These are phyloP conservation scores for Bungarus multicinctus DNA, from an alignment of 2,113 vertebrate species.

Conservation along the genomic window DNA sequence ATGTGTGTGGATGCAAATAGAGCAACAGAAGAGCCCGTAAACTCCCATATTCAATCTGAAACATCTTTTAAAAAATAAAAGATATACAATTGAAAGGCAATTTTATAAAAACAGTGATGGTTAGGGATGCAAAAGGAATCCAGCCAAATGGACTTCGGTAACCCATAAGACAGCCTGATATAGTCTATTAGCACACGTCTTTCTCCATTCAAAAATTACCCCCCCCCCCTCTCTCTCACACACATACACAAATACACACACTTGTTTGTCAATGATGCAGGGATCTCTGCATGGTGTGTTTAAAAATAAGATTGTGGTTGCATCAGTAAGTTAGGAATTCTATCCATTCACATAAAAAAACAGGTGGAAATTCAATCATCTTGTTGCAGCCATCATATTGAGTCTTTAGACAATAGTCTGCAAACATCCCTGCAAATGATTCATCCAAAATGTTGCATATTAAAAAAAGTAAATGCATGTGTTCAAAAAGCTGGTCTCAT, in stretches of 20 bases:
- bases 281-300: too few species aligned
- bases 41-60: background rate
- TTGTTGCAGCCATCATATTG: background rate
- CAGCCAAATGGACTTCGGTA: background rate
- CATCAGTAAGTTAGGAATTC: background rate
- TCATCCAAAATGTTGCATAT: background rate
- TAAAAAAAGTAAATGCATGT: background rate
- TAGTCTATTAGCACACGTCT: background rate
- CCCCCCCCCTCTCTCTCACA: too few species aligned
- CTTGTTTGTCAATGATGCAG: background rate
- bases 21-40: background rate
- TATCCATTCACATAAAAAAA: background rate
- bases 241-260: background rate
- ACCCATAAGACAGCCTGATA: background rate
- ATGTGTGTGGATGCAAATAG: background rate
- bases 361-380: background rate
- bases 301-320: too few species aligned
- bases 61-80: background rate
- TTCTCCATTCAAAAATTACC: background rate
- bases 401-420: background rate
- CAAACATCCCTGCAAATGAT: background rate
- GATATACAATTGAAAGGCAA: background rate
- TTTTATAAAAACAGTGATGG: background rate
- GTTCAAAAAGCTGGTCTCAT: background rate
- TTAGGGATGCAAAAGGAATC: background rate